phyloP scores from a whole-genome alignment of 2,888 invertebrate genomes.

The Philereme transversata region DNA sequence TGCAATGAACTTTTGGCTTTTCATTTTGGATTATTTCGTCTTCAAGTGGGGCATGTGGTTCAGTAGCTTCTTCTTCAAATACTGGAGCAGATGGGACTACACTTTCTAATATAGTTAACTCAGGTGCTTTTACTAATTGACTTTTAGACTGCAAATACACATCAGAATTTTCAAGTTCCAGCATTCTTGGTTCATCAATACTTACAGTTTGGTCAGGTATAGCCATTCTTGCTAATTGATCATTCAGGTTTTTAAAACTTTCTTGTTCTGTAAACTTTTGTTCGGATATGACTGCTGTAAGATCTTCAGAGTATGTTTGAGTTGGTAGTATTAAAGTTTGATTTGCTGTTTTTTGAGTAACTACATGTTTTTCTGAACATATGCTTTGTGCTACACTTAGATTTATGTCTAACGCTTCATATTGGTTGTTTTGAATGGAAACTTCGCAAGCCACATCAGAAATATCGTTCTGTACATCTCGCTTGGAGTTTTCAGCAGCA shows the following conservation, averaged over 20 bases:
- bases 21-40: slow-evolving; percentile 34
- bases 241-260: slow-evolving; percentile 47
- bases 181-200: slow-evolving; percentile 39
- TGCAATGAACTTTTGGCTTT: slow-evolving; percentile 53
- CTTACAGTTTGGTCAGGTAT: slow-evolving; percentile 33
- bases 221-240: slow-evolving; percentile 44
- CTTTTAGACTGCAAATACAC: slow-evolving; percentile 31
- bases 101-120: slow-evolving; percentile 30
- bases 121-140: slow-evolving; percentile 1
- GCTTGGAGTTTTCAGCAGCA: slow-evolving; percentile 1
- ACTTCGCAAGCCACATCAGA: neutral
- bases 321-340: neutral
- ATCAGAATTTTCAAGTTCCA: slow-evolving; percentile 36
- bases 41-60: slow-evolving; percentile 16
- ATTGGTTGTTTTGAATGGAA: neutral
- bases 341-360: slow-evolving; percentile 1
- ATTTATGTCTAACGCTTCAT: neutral
- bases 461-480: neutral
- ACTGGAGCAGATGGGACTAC: slow-evolving; percentile 67
- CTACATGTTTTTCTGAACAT: neutral
- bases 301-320: neutral
- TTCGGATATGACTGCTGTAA: neutral
- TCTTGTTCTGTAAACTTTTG: slow-evolving; percentile 7
- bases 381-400: neutral
- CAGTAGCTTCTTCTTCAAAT: slow-evolving; percentile 47